Evolutionary conservation across 2,797 vertebrate species (phyloP).

Genomic region (Sebastes glaucus): DNA sequence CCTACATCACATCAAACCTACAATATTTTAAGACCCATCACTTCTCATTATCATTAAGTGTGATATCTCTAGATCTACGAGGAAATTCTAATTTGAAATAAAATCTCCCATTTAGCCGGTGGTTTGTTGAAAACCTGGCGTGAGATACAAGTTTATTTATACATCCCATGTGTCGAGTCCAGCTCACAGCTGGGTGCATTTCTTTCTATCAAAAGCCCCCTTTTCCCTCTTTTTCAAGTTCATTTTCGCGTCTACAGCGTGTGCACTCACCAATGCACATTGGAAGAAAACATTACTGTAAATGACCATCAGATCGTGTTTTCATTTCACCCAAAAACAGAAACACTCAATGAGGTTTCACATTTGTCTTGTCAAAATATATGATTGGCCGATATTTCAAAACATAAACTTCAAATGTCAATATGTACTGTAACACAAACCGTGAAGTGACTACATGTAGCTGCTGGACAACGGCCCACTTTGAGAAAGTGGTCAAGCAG

Average conservation of each 20-base stretch:
- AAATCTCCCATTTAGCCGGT: slow-evolving; percentile 72
- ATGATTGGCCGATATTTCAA: slow-evolving; percentile 74
- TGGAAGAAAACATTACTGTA: slow-evolving; percentile 77
- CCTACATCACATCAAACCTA: slow-evolving; percentile 42
- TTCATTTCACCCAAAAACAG: slow-evolving; percentile 68
- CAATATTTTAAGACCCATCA: slow-evolving; percentile 66
- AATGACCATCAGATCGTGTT: slow-evolving; percentile 70
- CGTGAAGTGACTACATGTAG: slow-evolving; percentile 75
- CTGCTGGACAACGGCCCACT: slow-evolving; percentile 75
- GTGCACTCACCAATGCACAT: slow-evolving; percentile 51
- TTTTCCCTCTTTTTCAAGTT: slow-evolving; percentile 74
- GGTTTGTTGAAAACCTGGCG: slow-evolving; percentile 81
- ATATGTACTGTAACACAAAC: slow-evolving; percentile 79
- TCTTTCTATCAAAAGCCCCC: slow-evolving; percentile 83
- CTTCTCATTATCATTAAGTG: slow-evolving; percentile 66
- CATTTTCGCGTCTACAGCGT: slow-evolving; percentile 69
- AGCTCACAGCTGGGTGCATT: slow-evolving; percentile 81
- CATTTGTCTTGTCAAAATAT: slow-evolving; percentile 75
- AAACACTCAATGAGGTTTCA: slow-evolving; percentile 66
- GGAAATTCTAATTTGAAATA: slow-evolving; percentile 77
- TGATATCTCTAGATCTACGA: slow-evolving; percentile 71
- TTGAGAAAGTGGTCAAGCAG: slow-evolving; percentile 60
- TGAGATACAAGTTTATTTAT: slow-evolving; percentile 82
- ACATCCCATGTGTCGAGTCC: slow-evolving; percentile 78
- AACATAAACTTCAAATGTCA: slow-evolving; percentile 75